A percentile compares a stretch with the other conserved stretches of the same genome.
Conservation (phyloP, 2,113 vertebrate genomes). For the human (Homo sapiens) region DNA sequence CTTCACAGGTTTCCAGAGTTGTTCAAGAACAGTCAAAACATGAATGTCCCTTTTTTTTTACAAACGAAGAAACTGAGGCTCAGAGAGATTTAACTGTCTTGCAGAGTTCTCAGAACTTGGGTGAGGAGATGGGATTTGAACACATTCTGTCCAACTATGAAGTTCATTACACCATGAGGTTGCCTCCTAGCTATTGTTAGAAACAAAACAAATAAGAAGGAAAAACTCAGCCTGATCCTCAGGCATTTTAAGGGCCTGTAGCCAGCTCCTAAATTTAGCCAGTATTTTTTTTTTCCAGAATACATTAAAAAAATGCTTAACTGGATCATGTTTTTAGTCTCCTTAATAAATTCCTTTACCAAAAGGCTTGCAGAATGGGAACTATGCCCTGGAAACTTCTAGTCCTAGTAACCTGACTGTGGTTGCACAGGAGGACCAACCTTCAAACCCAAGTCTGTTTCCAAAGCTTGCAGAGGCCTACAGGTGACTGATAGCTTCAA, state of each 20-base stretch:
- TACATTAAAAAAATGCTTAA: conserved; percentile 17
- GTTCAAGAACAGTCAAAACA: background rate
- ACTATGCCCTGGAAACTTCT: background rate
- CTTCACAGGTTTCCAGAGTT: background rate
- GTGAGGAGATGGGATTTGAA: background rate
- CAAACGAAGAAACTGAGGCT: background rate
- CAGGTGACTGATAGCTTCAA: conserved; percentile 1
- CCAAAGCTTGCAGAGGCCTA: background rate
- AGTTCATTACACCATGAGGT: too few species aligned
- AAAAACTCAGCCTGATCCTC: background rate
- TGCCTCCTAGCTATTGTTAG: background rate
- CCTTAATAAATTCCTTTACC: conserved; percentile 3
- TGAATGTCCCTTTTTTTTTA: background rate
- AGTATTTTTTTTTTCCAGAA: background rate
- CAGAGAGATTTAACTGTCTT: background rate
- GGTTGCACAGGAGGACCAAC: background rate
- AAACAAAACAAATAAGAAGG: background rate
- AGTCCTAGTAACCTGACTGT: background rate
- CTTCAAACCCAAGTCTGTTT: background rate
- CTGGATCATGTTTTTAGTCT: background rate
- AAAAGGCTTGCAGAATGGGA: background rate
- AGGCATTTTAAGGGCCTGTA: conserved; percentile 10
- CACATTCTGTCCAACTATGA: background rate
- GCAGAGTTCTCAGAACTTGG: background rate
- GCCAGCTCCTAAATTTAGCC: conserved; percentile 15